Conservation (phyloP, 2,113 vertebrate species). For the Cryptotis parvus region DNA sequence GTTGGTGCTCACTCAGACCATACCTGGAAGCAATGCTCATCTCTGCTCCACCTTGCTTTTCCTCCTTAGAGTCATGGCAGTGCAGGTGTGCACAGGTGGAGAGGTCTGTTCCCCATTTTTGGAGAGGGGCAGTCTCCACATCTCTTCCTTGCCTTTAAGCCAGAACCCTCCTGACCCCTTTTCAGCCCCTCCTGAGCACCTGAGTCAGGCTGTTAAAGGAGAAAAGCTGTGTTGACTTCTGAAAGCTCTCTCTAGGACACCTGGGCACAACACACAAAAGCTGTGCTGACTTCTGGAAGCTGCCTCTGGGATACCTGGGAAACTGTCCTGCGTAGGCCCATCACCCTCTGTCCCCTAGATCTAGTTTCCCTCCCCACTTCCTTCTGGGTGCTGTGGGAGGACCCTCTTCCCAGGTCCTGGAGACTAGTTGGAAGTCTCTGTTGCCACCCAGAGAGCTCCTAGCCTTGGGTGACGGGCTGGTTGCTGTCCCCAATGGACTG, state of each 20-base stretch:
- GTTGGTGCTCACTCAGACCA: neutral
- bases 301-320: neutral
- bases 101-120: neutral
- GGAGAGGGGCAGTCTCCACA: neutral
- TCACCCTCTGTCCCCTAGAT: neutral
- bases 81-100: neutral
- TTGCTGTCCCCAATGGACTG: conserved; percentile 70
- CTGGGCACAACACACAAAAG: too few species aligned
- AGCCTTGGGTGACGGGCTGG: conserved; percentile 22
- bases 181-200: neutral
- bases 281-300: neutral
- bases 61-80: neutral
- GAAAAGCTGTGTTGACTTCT: neutral
- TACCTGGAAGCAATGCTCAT: neutral
- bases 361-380: neutral
- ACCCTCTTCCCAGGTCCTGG: conserved; percentile 43
- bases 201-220: neutral
- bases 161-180: neutral
- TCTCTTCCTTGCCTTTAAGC: neutral
- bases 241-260: neutral
- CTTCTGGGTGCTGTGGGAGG: neutral
- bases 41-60: neutral
- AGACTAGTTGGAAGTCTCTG: conserved; percentile 80
- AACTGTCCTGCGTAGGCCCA: neutral
- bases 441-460: conserved; percentile 68